Conservation (phyloP, 2,113 vertebrate species). For the Ivindomyrus marchei region DNA sequence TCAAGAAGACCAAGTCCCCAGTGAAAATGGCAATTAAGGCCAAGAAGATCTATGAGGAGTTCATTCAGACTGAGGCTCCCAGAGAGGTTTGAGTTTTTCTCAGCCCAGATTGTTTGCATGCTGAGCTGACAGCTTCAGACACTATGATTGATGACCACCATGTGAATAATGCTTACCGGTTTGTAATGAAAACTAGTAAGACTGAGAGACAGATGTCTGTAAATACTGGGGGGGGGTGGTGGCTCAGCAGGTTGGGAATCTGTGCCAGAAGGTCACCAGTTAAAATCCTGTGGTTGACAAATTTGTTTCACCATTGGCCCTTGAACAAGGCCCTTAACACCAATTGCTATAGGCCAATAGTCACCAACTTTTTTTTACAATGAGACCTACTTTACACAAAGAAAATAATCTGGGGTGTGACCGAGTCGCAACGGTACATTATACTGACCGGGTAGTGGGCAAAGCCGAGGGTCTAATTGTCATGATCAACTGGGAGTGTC, state of each 20-base stretch:
- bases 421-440: neutral
- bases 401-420: neutral
- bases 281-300: neutral
- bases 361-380: neutral
- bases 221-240: neutral
- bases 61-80: slow-evolving; percentile 63
- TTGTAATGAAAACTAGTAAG: neutral
- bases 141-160: neutral
- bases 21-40: slow-evolving; percentile 59
- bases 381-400: neutral
- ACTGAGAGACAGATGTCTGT: neutral
- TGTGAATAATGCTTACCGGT: neutral
- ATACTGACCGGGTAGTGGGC: neutral
- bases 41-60: slow-evolving; percentile 68
- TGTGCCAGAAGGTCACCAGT: neutral
- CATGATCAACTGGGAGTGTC: neutral
- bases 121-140: neutral
- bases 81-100: slow-evolving; percentile 56
- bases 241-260: neutral
- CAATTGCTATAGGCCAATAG: neutral
- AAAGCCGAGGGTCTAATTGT: neutral
- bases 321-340: neutral
- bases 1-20: slow-evolving; percentile 64
- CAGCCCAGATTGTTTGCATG: neutral
- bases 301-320: neutral